phyloP scores from a whole-genome alignment of 2,888 invertebrate genomes.

The Yponomeuta plumbellus region DNA sequence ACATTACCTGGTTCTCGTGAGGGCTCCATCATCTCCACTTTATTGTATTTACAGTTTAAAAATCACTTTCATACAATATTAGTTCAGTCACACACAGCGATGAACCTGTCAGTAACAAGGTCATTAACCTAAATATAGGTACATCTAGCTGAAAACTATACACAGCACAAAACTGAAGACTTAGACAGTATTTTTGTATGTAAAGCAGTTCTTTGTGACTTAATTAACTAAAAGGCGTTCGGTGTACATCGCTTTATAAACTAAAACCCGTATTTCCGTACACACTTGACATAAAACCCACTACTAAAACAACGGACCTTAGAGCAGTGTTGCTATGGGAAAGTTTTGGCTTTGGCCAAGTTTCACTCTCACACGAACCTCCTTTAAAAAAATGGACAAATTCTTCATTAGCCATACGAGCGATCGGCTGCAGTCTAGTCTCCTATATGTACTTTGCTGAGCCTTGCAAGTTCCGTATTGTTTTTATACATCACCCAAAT shows the following conservation, averaged over 20 bases:
- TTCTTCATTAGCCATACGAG: too few relatives aligned
- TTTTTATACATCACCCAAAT: too few relatives aligned
- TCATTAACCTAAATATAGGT: constrained; percentile 73
- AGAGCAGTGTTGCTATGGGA: too few relatives aligned
- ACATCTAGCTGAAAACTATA: constrained; percentile 44
- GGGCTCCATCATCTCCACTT: constrained; percentile 63
- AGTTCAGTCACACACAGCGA: constrained; percentile 65
- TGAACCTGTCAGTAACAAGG: constrained; percentile 77
- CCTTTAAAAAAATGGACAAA: too few relatives aligned
- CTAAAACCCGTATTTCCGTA: constrained; percentile 17
- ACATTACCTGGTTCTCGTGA: constrained; percentile 68
- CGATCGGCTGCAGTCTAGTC: too few relatives aligned
- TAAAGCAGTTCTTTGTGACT: neutral
- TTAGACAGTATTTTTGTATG: neutral
- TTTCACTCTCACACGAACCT: too few relatives aligned
- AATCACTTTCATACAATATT: constrained; percentile 65
- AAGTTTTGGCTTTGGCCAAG: too few relatives aligned
- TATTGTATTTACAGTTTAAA: constrained; percentile 44
- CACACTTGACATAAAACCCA: constrained; percentile 44
- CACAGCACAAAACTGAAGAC: neutral
- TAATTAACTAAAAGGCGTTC: neutral
- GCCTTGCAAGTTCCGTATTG: too few relatives aligned
- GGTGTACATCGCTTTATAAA: neutral
- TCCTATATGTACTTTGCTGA: too few relatives aligned
- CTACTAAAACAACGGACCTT: too few relatives aligned